Conservation (phyloP, 2,113 vertebrate genomes). For the Mellivora capensis region DNA sequence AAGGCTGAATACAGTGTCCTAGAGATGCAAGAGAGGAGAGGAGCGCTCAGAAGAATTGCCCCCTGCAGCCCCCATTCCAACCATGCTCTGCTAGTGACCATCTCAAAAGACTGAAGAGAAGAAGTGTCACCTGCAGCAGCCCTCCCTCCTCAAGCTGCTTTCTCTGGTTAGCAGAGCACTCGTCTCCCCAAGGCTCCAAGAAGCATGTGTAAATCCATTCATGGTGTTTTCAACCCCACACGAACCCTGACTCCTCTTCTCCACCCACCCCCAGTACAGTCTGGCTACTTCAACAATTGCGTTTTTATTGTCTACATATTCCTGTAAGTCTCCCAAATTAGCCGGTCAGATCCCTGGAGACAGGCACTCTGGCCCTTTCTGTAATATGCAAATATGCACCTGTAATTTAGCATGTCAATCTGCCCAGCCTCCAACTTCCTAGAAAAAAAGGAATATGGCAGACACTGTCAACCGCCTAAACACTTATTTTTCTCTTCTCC, state of each 20-base stretch:
- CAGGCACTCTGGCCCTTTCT: neutral
- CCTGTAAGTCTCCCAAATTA: neutral
- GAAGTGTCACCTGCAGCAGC: neutral
- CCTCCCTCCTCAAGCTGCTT: neutral
- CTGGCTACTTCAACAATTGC: neutral
- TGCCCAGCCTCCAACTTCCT: neutral
- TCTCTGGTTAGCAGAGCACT: neutral
- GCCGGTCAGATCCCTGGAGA: neutral
- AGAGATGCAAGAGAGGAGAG: neutral
- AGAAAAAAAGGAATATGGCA: neutral
- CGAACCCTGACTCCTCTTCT: neutral
- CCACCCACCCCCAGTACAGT: neutral
- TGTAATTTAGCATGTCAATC: neutral
- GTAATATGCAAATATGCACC: neutral
- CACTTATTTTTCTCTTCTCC: neutral
- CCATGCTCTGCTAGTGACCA: neutral
- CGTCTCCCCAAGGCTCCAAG: neutral
- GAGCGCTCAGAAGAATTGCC: neutral
- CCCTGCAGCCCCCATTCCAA: neutral
- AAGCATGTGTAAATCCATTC: neutral
- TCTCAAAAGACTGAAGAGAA: neutral
- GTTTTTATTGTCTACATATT: neutral
- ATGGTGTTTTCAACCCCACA: neutral
- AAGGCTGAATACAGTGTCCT: conserved; percentile 83
- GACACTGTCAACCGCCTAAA: neutral